Evolutionary conservation across 35 echinoderm and acorn worm genomes (phyloP).

Genomic region (Heliocidaris erythrogramma): DNA sequence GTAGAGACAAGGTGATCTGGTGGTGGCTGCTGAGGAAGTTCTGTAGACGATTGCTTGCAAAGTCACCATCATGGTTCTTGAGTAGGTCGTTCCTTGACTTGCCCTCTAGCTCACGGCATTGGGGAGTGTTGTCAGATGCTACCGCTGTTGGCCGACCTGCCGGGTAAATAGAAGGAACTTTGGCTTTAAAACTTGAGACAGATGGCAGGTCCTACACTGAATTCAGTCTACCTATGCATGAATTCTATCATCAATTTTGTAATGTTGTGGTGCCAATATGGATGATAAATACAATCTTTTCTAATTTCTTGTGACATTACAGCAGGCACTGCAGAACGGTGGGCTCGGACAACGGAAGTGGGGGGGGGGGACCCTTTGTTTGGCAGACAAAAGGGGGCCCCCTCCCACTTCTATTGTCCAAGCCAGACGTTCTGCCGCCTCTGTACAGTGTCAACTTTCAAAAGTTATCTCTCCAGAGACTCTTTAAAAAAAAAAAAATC

Average conservation of each 20-base stretch:
- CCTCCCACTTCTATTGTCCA: too few relatives aligned
- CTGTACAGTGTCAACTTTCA: too few relatives aligned
- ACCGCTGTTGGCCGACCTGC: background rate
- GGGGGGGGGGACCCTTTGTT: too few relatives aligned
- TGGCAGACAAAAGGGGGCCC: too few relatives aligned
- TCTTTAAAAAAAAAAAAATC: too few relatives aligned
- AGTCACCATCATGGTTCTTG: background rate
- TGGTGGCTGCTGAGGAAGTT: constrained; percentile 26
- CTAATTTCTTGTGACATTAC: too few relatives aligned
- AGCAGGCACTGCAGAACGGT: too few relatives aligned
- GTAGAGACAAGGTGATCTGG: background rate
- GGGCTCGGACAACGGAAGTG: too few relatives aligned
- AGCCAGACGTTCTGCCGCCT: too few relatives aligned
- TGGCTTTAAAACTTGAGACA: background rate
- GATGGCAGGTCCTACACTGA: background rate
- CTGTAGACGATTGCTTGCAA: background rate
- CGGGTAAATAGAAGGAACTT: background rate
- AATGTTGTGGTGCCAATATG: background rate
- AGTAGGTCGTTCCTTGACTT: background rate
- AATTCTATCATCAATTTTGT: background rate
- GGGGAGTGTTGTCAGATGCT: background rate
- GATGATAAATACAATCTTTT: too few relatives aligned
- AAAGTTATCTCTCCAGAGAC: too few relatives aligned
- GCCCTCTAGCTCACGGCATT: background rate
- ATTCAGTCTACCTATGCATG: too few relatives aligned